Conservation (phyloP, 2,113 vertebrate species). For the Syrrhaptes paradoxus region DNA sequence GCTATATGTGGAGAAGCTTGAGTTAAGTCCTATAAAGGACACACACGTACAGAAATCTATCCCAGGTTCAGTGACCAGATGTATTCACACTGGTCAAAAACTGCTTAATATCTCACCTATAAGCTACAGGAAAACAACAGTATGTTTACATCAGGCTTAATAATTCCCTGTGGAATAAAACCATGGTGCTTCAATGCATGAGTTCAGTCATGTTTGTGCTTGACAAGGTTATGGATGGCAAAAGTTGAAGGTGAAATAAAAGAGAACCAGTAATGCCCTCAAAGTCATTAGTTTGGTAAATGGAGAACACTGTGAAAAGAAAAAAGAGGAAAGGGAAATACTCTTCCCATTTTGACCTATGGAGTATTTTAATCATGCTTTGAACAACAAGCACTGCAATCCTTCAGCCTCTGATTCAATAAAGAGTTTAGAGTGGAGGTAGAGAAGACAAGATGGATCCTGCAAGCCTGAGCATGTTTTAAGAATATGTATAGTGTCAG, state of each 20-base stretch:
- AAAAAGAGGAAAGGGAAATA: background rate
- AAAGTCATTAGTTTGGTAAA: background rate
- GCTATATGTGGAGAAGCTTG: background rate
- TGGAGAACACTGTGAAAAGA: background rate
- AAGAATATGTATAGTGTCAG: background rate
- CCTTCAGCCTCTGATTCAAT: background rate
- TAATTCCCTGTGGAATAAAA: background rate
- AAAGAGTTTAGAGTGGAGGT: background rate
- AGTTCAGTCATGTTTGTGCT: background rate
- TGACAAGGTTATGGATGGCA: background rate
- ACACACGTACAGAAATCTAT: background rate
- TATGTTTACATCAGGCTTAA: background rate
- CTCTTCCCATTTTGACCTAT: background rate
- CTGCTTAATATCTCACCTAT: background rate
- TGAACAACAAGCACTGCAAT: background rate
- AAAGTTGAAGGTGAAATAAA: background rate
- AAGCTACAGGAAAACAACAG: background rate
- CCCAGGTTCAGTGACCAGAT: background rate
- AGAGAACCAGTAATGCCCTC: background rate
- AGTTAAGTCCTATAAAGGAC: background rate
- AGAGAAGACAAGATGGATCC: background rate
- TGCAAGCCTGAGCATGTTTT: background rate
- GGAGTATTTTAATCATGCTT: background rate
- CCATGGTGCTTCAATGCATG: background rate
- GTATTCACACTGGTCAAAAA: background rate